phyloP scores from a whole-genome alignment of 2,797 vertebrate species.

The Coregonus ussuriensis region DNA sequence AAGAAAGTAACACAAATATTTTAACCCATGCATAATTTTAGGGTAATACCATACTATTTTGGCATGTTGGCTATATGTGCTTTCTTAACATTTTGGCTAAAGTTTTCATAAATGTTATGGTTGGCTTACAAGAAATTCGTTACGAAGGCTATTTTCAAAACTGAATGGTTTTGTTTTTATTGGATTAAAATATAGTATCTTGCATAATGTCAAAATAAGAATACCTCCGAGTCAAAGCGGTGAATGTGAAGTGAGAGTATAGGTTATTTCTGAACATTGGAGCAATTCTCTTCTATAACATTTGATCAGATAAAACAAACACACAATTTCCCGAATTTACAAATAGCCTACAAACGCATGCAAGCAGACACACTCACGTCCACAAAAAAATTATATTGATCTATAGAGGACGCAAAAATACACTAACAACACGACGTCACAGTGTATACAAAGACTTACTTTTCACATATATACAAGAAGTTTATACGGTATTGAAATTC shows the following conservation, averaged over 20 bases:
- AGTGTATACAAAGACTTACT: not conserved
- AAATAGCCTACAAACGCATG: not conserved
- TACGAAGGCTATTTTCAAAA: not conserved
- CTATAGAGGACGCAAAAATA: not conserved
- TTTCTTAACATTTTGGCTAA: not conserved
- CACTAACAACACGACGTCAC: not conserved
- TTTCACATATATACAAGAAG: constrained; percentile 1
- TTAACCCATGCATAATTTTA: not conserved
- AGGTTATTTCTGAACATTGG: not conserved
- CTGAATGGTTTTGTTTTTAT: not conserved
- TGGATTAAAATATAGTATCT: not conserved
- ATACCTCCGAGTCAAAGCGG: too few relatives aligned
- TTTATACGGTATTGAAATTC: constrained; percentile 22
- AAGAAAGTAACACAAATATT: not conserved
- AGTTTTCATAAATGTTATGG: not conserved
- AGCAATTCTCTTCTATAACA: not conserved
- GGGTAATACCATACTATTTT: too few relatives aligned
- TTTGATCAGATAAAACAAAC: not conserved
- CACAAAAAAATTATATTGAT: not conserved
- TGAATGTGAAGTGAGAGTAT: not conserved
- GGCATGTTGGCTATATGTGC: not conserved
- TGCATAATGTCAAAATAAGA: not conserved
- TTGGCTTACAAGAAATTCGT: not conserved
- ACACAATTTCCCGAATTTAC: not conserved
- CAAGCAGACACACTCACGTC: not conserved